Evolutionary conservation across 1,140 invertebrate species (phyloP), one percentile per base, ranked within the genome.

Genomic region (Cheumatopsyche charites): DNA sequence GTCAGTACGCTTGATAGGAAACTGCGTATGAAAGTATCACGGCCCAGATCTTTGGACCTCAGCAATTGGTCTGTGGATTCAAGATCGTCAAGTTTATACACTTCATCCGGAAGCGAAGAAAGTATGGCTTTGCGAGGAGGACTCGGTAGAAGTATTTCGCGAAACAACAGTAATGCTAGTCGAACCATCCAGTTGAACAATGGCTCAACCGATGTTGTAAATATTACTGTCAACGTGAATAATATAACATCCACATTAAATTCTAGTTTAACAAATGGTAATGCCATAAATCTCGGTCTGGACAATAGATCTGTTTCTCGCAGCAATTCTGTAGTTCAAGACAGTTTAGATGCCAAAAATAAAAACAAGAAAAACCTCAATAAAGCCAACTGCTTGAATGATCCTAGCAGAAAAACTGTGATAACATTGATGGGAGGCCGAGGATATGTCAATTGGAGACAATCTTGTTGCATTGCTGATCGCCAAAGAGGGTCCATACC

Each of bases 11-110:
- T 94, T 41, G 92, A 94, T 80, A 83, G 92, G 47, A 85, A 92
- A 77, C 80, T 94, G 17, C 87, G 90, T 66, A 91, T 94, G 89
- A 91, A 93, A 77, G 90, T 91, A 0, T 90, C 90, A 5, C 82
- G 92, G 29, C 93, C 92, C 0, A 84, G 92, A 23, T 93, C 92
- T 5, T 82, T 95, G 36, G 94, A 96, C 79, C 79, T 95, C 0
- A 94, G 92, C 1, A 94, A 93, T 79, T 92, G 93, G 91, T 94
- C 92, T 0, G 93, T 94, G 0, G 93, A 94, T 78, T 94, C 92
- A 0, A 88, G 92, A 71, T 91, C 92, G 1, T 94, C 92, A 11
- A 93, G 91, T 17, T 79, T 92, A 11, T 93, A 91, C 77, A 92
- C 91, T 0, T 91, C 90, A 0, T 93, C 91, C 0, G 91, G 91